phyloP scores from a whole-genome alignment of 1,140 invertebrate species.

The Helicoverpa zea region DNA sequence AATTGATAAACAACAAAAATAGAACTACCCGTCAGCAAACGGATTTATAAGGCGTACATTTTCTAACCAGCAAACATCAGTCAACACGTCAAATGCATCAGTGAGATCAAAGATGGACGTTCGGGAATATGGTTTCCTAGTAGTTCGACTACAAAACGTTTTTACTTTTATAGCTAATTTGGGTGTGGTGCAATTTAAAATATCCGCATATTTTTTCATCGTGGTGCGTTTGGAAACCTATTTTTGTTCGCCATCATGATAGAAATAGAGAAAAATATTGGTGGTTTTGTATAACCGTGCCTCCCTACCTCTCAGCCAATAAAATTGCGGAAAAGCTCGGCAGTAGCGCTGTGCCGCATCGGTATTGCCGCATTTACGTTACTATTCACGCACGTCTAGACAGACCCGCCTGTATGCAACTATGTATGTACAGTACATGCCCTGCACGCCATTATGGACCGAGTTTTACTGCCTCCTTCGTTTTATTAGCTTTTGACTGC shows the following conservation, averaged over 20 bases:
- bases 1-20: constrained; percentile 53
- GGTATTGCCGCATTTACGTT: constrained; percentile 16
- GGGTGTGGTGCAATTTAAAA: constrained; percentile 23
- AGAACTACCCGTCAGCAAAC: constrained; percentile 43
- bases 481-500: constrained; percentile 43
- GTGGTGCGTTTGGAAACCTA: neutral
- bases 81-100: constrained; percentile 56
- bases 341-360: neutral
- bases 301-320: too few species aligned
- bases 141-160: constrained; percentile 40
- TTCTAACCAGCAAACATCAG: constrained; percentile 47
- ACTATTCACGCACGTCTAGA: constrained; percentile 63
- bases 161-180: constrained; percentile 46
- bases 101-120: constrained; percentile 54
- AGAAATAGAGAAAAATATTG: neutral
- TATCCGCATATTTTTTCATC: neutral
- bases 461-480: constrained; percentile 27
- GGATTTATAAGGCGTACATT: constrained; percentile 48
- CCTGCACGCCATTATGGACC: neutral
- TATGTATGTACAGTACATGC: constrained; percentile 7
- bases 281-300: too few species aligned
- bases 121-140: constrained; percentile 39
- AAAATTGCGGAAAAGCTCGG: constrained; percentile 18
- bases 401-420: constrained; percentile 25
- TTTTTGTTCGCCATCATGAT: neutral